These are phyloP conservation scores for Anthopleura sola DNA, from an alignment of 64 coral and sea anemone genomes.

Conservation along the genomic window DNA sequence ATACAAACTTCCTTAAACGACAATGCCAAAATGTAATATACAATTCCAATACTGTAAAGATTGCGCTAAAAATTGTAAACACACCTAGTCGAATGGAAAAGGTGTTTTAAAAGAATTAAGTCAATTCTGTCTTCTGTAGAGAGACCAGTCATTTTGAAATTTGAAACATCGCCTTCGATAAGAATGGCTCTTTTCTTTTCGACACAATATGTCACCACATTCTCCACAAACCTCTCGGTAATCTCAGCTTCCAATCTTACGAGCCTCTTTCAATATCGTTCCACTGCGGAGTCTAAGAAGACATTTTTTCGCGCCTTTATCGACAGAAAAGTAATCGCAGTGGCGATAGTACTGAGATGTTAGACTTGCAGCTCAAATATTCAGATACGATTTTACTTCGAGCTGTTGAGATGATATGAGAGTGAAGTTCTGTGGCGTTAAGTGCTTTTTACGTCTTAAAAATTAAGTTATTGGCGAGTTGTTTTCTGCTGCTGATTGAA, in stretches of 20 bases:
- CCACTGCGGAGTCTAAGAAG: neutral
- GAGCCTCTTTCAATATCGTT: neutral
- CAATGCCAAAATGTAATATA: no score
- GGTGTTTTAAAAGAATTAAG: no score
- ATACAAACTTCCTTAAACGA: neutral
- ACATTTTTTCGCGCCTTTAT: neutral
- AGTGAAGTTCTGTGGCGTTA: neutral
- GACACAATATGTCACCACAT: neutral
- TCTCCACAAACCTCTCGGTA: neutral
- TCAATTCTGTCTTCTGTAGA: neutral
- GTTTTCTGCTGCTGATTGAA: neutral
- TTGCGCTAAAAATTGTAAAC: no score
- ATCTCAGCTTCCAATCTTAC: neutral
- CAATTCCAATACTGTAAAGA: no score
- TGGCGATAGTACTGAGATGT: neutral
- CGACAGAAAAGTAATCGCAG: neutral
- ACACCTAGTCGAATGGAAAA: no score
- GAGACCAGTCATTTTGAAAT: neutral
- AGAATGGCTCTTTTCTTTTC: neutral
- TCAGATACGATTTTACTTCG: neutral
- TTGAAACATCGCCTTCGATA: slow-evolving; percentile 1
- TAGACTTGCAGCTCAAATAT: neutral
- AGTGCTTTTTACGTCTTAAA: neutral
- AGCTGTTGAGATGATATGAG: neutral
- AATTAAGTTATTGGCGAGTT: neutral